Conservation (phyloP, 2,888 invertebrate genomes). For the Apotomis betuletana region DNA sequence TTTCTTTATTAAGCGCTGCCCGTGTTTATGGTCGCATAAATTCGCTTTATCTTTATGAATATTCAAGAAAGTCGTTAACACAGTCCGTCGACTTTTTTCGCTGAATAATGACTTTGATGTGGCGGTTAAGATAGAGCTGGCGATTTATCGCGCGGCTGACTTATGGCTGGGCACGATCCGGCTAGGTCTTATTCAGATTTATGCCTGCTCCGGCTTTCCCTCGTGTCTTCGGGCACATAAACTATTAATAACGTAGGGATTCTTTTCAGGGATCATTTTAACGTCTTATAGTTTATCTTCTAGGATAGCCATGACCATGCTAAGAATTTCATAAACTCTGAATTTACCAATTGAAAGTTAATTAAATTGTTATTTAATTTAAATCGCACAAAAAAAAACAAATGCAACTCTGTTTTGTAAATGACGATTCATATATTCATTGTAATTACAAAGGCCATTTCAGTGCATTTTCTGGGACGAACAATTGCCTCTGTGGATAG, state of each 20-base stretch:
- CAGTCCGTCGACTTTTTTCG: slow-evolving; percentile 36
- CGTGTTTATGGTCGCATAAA: slow-evolving; percentile 72
- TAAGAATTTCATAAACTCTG: too few relatives aligned
- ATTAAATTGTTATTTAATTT: too few relatives aligned
- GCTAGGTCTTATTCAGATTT: slow-evolving; percentile 30
- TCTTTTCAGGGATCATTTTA: background rate
- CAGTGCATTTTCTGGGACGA: too few relatives aligned
- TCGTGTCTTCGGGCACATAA: background rate
- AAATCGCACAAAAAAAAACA: too few relatives aligned
- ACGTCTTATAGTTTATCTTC: background rate
- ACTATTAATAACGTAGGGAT: background rate
- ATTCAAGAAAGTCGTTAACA: slow-evolving; percentile 60
- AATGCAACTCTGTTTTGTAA: too few relatives aligned
- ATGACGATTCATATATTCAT: too few relatives aligned
- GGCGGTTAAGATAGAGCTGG: slow-evolving; percentile 33
- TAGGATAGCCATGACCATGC: too few relatives aligned
- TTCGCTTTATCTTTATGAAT: slow-evolving; percentile 78
- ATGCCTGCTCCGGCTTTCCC: slow-evolving; percentile 5
- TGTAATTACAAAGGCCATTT: too few relatives aligned
- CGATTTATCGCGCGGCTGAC: slow-evolving; percentile 29
- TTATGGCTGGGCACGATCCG: slow-evolving; percentile 26
- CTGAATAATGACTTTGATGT: slow-evolving; percentile 38
- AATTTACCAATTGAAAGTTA: too few relatives aligned
- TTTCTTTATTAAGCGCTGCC: slow-evolving; percentile 62
- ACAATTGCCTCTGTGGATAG: too few relatives aligned